phyloP scores from a whole-genome alignment of 2,797 vertebrate species.

The Taenioides sp. region DNA sequence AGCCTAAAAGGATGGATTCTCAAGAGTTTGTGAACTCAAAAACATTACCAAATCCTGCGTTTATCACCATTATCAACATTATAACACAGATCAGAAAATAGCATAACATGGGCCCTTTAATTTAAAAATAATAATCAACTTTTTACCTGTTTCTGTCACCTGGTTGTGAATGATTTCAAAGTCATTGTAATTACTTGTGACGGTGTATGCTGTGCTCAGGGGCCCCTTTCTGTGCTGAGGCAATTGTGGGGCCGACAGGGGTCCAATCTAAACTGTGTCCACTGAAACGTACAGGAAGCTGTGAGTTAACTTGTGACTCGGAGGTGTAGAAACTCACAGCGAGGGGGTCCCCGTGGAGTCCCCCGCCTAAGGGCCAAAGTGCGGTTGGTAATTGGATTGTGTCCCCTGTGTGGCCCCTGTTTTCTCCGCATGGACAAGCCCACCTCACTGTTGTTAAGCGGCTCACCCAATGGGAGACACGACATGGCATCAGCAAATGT shows the following conservation, averaged over 20 bases:
- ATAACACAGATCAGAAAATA: too few species aligned
- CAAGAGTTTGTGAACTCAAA: too few species aligned
- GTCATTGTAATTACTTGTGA: conserved; percentile 31
- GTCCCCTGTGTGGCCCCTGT: conserved; percentile 36
- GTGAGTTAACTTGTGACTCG: conserved; percentile 46
- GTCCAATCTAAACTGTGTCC: conserved; percentile 44
- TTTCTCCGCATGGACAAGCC: conserved; percentile 38
- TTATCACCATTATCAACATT: too few species aligned
- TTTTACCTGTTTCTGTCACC: background rate
- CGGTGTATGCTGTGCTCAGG: conserved; percentile 34
- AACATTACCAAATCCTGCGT: too few species aligned
- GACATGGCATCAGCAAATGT: conserved; percentile 28
- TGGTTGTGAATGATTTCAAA: background rate
- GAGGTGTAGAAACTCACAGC: conserved; percentile 50
- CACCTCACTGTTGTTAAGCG: conserved; percentile 21
- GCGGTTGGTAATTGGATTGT: conserved; percentile 59
- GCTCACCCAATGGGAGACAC: conserved; percentile 23
- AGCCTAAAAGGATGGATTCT: too few species aligned
- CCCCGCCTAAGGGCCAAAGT: conserved; percentile 51
- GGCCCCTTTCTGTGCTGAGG: conserved; percentile 30
- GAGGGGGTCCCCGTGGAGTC: conserved; percentile 43
- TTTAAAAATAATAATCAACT: background rate
- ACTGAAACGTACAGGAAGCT: conserved; percentile 28
- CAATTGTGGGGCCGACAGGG: conserved; percentile 31
- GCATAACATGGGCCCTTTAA: too few species aligned